phyloP scores from a whole-genome alignment of 1,140 invertebrate species.

The Papilio xuthus region DNA sequence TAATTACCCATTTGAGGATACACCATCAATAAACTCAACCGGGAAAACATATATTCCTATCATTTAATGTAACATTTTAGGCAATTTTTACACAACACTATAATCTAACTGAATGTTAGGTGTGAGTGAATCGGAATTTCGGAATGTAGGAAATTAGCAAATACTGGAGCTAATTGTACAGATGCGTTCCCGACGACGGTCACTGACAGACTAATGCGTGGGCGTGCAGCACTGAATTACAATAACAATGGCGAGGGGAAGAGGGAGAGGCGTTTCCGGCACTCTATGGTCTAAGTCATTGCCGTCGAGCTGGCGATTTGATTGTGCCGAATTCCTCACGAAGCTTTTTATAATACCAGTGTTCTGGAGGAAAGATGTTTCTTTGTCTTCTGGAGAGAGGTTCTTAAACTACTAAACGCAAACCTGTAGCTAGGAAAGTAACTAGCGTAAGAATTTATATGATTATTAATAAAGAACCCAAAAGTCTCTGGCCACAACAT shows the following conservation, averaged over 20 bases:
- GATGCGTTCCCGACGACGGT: neutral
- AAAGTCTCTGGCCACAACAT: too few species aligned
- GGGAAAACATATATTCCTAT: neutral
- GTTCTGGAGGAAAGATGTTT: too few species aligned
- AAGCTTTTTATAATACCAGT: neutral
- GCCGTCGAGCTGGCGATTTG: constrained; percentile 27
- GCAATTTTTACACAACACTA: neutral
- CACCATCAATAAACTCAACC: neutral
- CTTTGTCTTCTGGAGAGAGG: too few species aligned
- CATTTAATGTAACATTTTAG: neutral
- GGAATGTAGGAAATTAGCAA: constrained; percentile 13
- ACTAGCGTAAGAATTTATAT: too few species aligned
- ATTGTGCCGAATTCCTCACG: neutral
- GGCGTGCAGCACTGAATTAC: constrained; percentile 55
- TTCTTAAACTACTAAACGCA: too few species aligned
- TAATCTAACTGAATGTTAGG: neutral
- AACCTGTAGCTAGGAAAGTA: too few species aligned
- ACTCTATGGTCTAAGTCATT: constrained; percentile 42
- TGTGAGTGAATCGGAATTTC: constrained; percentile 12
- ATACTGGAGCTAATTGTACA: constrained; percentile 7
- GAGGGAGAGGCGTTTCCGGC: constrained; percentile 59
- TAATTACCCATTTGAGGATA: neutral
- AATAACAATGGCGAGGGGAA: constrained; percentile 64
- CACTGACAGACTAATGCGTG: constrained; percentile 14
- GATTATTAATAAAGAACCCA: too few species aligned